A percentile compares a stretch with the other conserved stretches of the same genome.
Conservation (phyloP, 2,888 invertebrate species). For the Chrysodeixis includens region DNA sequence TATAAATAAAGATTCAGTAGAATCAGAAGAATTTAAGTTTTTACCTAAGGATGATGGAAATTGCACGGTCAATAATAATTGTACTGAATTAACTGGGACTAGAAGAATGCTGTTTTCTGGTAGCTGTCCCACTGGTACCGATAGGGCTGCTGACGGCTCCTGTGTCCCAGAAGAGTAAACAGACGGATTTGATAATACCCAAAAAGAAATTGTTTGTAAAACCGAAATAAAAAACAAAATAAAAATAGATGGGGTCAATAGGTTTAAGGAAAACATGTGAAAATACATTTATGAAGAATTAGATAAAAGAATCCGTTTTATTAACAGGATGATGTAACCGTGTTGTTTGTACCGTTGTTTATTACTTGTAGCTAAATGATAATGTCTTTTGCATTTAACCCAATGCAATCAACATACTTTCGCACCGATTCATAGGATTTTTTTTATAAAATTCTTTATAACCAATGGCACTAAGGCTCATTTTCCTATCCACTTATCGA, state of each 20-base stretch:
- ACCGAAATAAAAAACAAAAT: too few relatives aligned
- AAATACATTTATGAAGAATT: too few relatives aligned
- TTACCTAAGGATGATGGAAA: not conserved
- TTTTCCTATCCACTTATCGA: not conserved
- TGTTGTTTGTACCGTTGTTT: too few relatives aligned
- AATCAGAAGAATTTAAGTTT: not conserved
- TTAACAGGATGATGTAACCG: too few relatives aligned
- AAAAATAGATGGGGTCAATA: too few relatives aligned
- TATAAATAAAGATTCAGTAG: not conserved
- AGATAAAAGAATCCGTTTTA: too few relatives aligned
- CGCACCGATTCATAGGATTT: not conserved
- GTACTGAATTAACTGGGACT: not conserved
- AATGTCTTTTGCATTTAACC: not conserved
- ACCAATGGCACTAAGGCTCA: not conserved
- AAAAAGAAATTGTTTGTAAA: not conserved
- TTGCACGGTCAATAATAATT: not conserved
- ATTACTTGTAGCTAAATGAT: not conserved
- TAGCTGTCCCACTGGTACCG: constrained; percentile 28
- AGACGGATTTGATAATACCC: not conserved
- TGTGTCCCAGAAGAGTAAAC: constrained; percentile 18
- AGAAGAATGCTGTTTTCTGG: constrained; percentile 15
- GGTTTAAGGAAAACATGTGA: too few relatives aligned
- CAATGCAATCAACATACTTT: not conserved
- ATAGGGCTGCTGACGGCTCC: constrained; percentile 33
- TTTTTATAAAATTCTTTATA: not conserved